Evolutionary conservation across 2,797 vertebrate species (phyloP).

Genomic region (Peromyscus eremicus): DNA sequence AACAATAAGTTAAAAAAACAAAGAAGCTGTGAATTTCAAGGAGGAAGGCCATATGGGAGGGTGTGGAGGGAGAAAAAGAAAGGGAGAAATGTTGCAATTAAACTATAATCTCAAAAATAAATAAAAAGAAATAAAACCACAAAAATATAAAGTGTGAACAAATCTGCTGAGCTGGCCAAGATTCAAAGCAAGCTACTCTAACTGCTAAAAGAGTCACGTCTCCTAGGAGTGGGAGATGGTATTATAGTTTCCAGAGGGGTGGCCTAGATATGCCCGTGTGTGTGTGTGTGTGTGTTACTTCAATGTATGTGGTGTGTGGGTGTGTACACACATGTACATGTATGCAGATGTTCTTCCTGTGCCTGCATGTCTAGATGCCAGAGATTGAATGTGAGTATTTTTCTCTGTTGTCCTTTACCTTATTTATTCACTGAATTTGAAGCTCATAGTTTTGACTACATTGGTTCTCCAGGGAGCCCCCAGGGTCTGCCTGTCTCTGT

Average conservation of each 20-base stretch:
- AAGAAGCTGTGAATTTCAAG: not conserved
- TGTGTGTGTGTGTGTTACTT: too few relatives aligned
- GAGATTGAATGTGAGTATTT: not conserved
- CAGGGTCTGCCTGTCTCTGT: not conserved
- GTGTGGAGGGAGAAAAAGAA: not conserved
- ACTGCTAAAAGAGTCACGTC: not conserved
- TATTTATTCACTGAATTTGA: not conserved
- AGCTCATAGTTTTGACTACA: not conserved
- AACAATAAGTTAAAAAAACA: not conserved
- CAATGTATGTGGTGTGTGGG: not conserved
- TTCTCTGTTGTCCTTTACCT: not conserved
- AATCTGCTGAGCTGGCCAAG: not conserved
- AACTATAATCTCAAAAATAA: not conserved
- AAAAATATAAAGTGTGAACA: constrained; percentile 19
- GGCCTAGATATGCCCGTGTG: not conserved
- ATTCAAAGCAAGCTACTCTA: constrained; percentile 15
- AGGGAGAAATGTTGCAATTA: not conserved
- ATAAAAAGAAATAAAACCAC: not conserved
- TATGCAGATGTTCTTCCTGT: not conserved
- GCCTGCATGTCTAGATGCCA: not conserved
- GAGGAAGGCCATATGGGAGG: not conserved
- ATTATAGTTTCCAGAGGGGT: not conserved
- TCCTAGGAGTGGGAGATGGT: not conserved
- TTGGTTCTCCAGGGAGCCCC: not conserved
- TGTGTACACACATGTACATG: not conserved